Evolutionary conservation across 2,888 invertebrate species (phyloP), one percentile per base, ranked within the genome.

Genomic region (Drosophila formosana): DNA sequence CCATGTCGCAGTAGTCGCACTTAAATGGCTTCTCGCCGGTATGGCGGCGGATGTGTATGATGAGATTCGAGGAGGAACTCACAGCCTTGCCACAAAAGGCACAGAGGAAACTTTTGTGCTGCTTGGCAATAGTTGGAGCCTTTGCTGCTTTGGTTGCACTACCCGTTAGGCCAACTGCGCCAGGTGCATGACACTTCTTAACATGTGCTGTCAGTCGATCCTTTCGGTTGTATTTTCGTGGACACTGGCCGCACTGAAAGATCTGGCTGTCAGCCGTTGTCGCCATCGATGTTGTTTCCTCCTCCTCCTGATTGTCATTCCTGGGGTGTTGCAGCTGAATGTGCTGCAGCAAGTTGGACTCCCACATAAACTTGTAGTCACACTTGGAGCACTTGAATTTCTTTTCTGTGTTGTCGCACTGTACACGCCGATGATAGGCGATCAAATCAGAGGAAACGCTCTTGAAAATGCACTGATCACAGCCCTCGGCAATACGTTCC

Each of bases 21-120:
- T 94, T 94, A 75, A 94, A 95, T 0, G 95, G 95, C 74, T 94
- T 95, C 78, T 95, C 94, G 6, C 95, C 95, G 0, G 95, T 95
- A 75, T 95, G 95, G 0, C 95, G 93, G 0, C 95, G 93, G 94
- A 95, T 95, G 78, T 95, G 95, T 3, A 95, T 94, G 18, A 94
- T 94, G 9, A 94, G 91, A 82, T 95, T 95, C 0, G 94, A 94
- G 0, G 94, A 94, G 69, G 94, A 94, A 28, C 94, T 93, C 74
- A 94, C 94, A 6, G 94, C 93, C 11, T 94, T 93, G 0, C 95
- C 95, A 78, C 95, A 95, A 82, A 94, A 94, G 4, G 94, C 92
- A 66, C 95, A 95, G 4, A 95, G 89, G 43, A 90, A 92, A 56
- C 94, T 94, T 47, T 93, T 94, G 4, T 80, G 82, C 37, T 85